Percentiles rank a stretch among this genome's conserved stretches.
Conservation (phyloP, 2,888 invertebrate genomes). For the Nyleta sp. region DNA sequence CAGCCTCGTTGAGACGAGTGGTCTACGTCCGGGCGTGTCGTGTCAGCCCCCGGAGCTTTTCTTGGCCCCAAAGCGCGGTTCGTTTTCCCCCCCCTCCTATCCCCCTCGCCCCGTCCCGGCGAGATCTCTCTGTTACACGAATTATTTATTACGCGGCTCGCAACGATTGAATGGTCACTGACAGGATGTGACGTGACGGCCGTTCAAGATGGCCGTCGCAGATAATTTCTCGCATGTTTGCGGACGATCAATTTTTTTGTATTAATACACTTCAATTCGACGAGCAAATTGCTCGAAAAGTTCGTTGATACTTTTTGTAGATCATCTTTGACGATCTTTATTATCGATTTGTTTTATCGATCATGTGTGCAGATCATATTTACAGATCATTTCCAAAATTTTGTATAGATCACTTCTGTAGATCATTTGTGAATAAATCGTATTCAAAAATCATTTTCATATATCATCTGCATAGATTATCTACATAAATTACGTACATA, state of each 20-base stretch:
- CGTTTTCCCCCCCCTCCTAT: conserved; percentile 10
- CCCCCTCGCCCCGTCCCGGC: neutral
- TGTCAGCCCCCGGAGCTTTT: conserved; percentile 50
- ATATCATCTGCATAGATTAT: no score
- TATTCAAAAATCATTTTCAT: no score
- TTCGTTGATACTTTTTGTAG: no score
- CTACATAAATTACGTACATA: no score
- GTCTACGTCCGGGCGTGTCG: conserved; percentile 60
- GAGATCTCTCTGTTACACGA: conserved; percentile 45
- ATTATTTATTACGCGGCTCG: conserved; percentile 72
- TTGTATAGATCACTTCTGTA: no score
- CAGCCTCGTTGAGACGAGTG: conserved; percentile 62
- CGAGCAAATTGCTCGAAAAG: no score
- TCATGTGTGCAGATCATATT: no score
- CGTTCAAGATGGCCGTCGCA: conserved; percentile 68
- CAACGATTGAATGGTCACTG: conserved; percentile 79
- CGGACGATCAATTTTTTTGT: conserved; percentile 73
- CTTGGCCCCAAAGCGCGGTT: conserved; percentile 54
- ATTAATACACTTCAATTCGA: no score
- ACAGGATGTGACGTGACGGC: conserved; percentile 78
- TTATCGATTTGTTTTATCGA: no score
- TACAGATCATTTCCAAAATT: no score
- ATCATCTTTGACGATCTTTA: no score
- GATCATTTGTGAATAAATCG: no score
- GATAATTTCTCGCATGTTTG: conserved; percentile 78